Base-by-base conservation (phyloP, 2,113 vertebrate species). In the Sorex araneus region DNA sequence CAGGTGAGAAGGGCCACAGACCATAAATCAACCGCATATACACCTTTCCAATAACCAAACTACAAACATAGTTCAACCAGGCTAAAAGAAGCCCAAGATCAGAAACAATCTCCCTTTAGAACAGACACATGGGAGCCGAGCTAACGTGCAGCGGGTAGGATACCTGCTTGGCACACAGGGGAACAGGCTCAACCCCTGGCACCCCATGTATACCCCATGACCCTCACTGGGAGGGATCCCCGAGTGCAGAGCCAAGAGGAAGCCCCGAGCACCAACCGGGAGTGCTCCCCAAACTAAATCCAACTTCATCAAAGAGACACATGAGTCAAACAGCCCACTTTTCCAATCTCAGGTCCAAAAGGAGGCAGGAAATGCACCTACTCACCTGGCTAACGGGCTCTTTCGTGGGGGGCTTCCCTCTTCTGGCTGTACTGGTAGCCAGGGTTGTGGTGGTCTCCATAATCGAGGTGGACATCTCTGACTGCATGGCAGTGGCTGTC, bases 391-490 rank as follows among this genome's bases (percentile, higher is more conserved):
- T 98, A 93, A 98, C 95, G 23, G 99, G 98, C 85, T 99, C 99
- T 97, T 99, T 98, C 5, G 99, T 99, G 0, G 99, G 99, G 83
- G 98, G 97, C 95, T 99, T 99, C 95, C 99, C 98, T 97, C 98
- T 98, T 95, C 98, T 98, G 66, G 98, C 97, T 0, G 98, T 98
- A 97, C 98, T 99, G 0, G 99, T 99, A 23, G 99, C 99, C 77
- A 99, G 98, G 83, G 99, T 99, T 13, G 99, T 99, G 89, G 99
- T 99, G 94, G 99, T 99, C 98, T 99, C 99, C 99, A 99, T 99
- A 96, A 99, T 99, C 73, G 99, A 99, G 0, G 99, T 99, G 97
- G 99, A 99, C 94, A 99, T 99, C 97, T 99, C 99, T 0, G 99
- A 99, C 96, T 99, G 99, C 98, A 99, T 99, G 75, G 99, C 99